Evolutionary conservation across 2,113 vertebrate species (phyloP), one percentile per base, ranked within the genome.

Genomic region (Tenebrosternarchus preto): DNA sequence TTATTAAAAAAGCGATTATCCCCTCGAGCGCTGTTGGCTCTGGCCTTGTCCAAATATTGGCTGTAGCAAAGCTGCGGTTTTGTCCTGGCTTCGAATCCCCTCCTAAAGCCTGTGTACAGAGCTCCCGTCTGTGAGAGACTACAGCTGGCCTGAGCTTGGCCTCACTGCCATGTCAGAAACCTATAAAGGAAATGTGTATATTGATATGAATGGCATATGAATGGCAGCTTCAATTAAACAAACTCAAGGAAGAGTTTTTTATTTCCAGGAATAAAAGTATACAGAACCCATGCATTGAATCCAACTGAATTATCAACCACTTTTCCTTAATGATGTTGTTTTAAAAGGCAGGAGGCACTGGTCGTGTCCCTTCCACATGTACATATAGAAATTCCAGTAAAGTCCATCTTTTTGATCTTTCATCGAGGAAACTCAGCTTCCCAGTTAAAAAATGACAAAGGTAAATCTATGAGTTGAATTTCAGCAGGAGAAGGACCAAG

Each of bases 181-280:
- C 78, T 11, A 83, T 80, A 50, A 3, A 0, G 43, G 36, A 25
- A 29, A 77, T 85, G 19, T 78, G 64, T 66, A 59, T 59, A 80
- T 75, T 22, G 75, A 80, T 29, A n/a, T 24, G 68, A 74, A 20
- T 78, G 80, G 22, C 78, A 80, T 29, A n/a, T 24, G 68, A 74
- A 20, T 78, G 80, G 22, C 78, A 63, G 63, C 57, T 64, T 46
- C 43, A 64, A 83, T 83, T 43, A 77, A 74, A 31, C 27, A 31
- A 80, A 76, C 55, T 50, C 20, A 1, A 24, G 61, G 43, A 33
- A 56, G 55, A 68, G 57, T 29, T 46, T 22, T 22, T 67, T 33
- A 57, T 36, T 57, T 57, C 33, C 22, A 2, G 19, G 19, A 55
- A 19, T 12, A n/a, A 67, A 24, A 15, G 43, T 12, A 50, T 50